Evolutionary conservation across 1,140 invertebrate genomes (phyloP).

Genomic region (Lasioglossum albipes): DNA sequence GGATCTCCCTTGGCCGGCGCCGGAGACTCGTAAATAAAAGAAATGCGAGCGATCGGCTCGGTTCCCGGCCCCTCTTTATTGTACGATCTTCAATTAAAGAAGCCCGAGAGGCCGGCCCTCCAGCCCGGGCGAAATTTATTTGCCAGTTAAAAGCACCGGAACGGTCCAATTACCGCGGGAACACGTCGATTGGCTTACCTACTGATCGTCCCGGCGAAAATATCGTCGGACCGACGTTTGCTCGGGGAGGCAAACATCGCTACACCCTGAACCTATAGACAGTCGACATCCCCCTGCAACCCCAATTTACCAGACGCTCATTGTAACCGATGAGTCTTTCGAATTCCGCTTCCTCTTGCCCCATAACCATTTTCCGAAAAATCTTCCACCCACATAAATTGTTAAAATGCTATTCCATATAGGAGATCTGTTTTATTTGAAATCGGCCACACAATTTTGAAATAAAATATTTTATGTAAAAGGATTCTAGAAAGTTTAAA

Average conservation of each 20-base stretch:
- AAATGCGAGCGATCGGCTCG: constrained; percentile 32
- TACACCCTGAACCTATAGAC: background rate
- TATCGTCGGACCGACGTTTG: constrained; percentile 15
- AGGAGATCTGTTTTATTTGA: too few species aligned
- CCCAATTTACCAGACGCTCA: constrained; percentile 15
- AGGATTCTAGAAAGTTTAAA: too few species aligned
- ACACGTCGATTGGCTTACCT: constrained; percentile 38
- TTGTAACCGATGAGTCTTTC: background rate
- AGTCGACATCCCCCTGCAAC: background rate
- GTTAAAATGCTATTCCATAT: too few species aligned
- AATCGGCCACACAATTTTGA: too few species aligned
- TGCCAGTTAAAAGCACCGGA: constrained; percentile 53
- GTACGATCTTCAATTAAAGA: constrained; percentile 54
- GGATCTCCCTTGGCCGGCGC: background rate
- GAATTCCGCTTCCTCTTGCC: too few species aligned
- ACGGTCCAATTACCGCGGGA: constrained; percentile 54
- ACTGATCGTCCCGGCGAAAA: constrained; percentile 1
- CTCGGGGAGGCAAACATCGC: background rate
- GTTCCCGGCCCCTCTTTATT: constrained; percentile 28
- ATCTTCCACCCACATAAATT: too few species aligned
- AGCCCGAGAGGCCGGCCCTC: constrained; percentile 9
- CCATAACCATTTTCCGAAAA: too few species aligned
- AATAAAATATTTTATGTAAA: too few species aligned
- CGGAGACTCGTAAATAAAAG: constrained; percentile 38
- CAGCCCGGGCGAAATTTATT: constrained; percentile 55